phyloP scores from a whole-genome alignment of 2,797 vertebrate genomes.

The Micromesistius poutassou region DNA sequence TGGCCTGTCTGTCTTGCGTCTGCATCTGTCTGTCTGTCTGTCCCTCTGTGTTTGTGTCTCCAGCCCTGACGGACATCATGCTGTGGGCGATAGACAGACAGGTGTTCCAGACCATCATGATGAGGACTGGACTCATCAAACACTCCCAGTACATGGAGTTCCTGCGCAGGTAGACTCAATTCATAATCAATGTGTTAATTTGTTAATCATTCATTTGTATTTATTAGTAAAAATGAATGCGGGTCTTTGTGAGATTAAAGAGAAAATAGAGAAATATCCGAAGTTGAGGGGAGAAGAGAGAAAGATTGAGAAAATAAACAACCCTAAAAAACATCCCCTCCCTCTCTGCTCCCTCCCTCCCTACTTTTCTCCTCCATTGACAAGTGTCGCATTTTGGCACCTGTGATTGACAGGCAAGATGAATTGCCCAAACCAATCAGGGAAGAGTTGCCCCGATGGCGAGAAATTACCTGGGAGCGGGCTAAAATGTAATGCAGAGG shows the following conservation, averaged over 20 bases:
- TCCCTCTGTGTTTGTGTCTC: slow-evolving; percentile 4
- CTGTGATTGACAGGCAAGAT: not conserved
- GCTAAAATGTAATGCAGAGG: not conserved
- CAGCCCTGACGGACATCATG: slow-evolving; percentile 70
- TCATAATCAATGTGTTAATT: not conserved
- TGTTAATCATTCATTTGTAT: not conserved
- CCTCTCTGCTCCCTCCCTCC: not conserved
- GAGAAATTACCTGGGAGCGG: not conserved
- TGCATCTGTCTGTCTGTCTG: not conserved
- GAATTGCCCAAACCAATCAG: not conserved
- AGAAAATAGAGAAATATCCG: not conserved
- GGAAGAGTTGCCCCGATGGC: not conserved
- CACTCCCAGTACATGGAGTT: slow-evolving; percentile 71
- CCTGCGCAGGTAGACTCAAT: slow-evolving; percentile 60
- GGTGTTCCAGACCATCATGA: slow-evolving; percentile 76
- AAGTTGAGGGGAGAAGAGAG: not conserved
- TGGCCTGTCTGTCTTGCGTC: not conserved
- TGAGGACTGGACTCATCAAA: slow-evolving; percentile 72
- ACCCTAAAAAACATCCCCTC: not conserved
- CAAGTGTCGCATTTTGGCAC: no score
- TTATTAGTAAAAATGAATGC: not conserved
- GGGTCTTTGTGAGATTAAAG: not conserved
- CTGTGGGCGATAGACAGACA: slow-evolving; percentile 74
- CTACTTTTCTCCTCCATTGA: not conserved
- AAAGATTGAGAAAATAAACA: not conserved